Evolutionary conservation across 2,797 vertebrate genomes (phyloP), one percentile per base, ranked within the genome.

Genomic region (Sebastes trivittatus): DNA sequence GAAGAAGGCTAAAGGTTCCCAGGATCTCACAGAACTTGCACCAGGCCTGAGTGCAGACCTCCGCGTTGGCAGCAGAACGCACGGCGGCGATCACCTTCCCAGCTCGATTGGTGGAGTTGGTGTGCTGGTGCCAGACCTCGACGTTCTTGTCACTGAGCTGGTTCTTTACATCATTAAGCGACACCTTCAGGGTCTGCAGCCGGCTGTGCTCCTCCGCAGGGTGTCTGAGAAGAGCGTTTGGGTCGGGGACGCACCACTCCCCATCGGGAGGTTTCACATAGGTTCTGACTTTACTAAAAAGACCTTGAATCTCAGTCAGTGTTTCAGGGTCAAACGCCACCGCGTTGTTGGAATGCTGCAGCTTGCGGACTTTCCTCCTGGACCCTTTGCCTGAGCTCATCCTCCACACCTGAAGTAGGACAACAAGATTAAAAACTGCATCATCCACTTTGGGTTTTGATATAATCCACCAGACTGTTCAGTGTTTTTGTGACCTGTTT

Each of bases 11-110:
- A 71, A 98, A 98, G 25, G 87, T 95, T 23, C 97, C 96, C 42
- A 98, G 81, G 73, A 99, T 97, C 94, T 99, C 98, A 2, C 97
- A 97, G 87, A 99, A 99, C 85, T 98, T 99, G 85, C 98, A 98
- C 98, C 98, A 98, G 0, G 97, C 98, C 88, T 99, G 98, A 6
- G 98, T 99, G 87, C 97, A 99, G 64, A 99, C 96, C 89, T 99
- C 98, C 0, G 98, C 97, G 0, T 98, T 97, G 78, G 96, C 87
- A 0, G 88, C 90, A 11, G 95, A 96, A n/a, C 95, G 97, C 6
- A 99, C 95, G 0, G 95, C 92, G 1, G 93, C 73, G 1, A 97
- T 97, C 56, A 99, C 95, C 68, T 96, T 97, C 2, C 98, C 98
- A 0, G 98, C 98, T 72, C 96, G 95, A 81, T 99, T 99, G 77